Percentiles rank a stretch among this genome's conserved stretches.
Evolutionary conservation across 2,888 invertebrate species (phyloP).

Genomic region (Plusia festucae): DNA sequence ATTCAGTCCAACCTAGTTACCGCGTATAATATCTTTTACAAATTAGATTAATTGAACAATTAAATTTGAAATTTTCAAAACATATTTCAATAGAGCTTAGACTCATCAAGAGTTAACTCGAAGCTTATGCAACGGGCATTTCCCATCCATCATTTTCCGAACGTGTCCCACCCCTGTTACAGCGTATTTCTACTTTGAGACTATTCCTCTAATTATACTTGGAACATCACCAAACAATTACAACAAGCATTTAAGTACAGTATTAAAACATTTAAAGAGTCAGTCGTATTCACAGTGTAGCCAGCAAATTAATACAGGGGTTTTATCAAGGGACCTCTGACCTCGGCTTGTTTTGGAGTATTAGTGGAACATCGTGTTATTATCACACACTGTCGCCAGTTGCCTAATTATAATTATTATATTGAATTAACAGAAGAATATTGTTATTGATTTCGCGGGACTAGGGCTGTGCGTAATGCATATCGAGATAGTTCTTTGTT

Average conservation of each 20-base stretch:
- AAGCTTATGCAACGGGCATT: no score
- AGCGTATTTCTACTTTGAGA: no score
- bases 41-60: no score
- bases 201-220: neutral
- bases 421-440: conserved; percentile 51
- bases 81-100: no score
- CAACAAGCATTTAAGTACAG: no score
- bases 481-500: neutral
- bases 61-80: no score
- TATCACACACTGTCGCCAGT: conserved; percentile 57
- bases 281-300: conserved; percentile 49
- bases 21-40: no score
- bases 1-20: no score
- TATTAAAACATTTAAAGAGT: conserved; percentile 10
- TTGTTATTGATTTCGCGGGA: conserved; percentile 50
- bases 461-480: conserved; percentile 24
- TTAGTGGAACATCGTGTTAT: conserved; percentile 67
- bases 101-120: no score
- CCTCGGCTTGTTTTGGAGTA: conserved; percentile 73
- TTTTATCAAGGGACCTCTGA: conserved; percentile 74
- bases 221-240: neutral
- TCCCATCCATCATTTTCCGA: no score
- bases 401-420: conserved; percentile 65
- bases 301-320: conserved; percentile 80
- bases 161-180: no score